A percentile compares a stretch with the other conserved stretches of the same genome.
These are phyloP conservation scores for Myotis myotis DNA, from an alignment of 2,797 vertebrate species.

Conservation along the genomic window DNA sequence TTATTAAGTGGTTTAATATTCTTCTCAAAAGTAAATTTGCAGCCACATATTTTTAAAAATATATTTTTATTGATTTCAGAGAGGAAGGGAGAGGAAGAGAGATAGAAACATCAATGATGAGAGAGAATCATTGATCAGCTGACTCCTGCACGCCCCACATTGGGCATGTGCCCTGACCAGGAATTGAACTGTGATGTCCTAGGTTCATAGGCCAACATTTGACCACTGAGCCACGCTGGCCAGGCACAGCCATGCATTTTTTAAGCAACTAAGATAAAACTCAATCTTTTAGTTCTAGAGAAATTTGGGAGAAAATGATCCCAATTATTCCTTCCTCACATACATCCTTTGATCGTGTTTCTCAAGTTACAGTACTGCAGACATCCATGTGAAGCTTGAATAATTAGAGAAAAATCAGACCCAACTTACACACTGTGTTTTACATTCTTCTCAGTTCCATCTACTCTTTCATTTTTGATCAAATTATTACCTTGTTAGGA, in stretches of 20 bases:
- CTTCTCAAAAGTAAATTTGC: conserved; percentile 3
- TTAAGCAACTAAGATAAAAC: neutral
- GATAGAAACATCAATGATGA: too few relatives aligned
- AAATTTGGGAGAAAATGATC: neutral
- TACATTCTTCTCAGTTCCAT: neutral
- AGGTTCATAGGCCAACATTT: too few relatives aligned
- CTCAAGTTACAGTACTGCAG: neutral
- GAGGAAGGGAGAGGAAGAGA: too few relatives aligned
- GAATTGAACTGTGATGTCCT: too few relatives aligned
- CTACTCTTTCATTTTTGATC: neutral
- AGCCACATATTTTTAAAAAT: neutral
- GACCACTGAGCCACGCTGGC: too few relatives aligned
- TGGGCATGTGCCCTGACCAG: too few relatives aligned
- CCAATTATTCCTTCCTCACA: neutral
- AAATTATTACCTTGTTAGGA: neutral
- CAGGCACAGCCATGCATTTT: neutral
- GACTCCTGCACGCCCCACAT: too few relatives aligned
- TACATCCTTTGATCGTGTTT: neutral
- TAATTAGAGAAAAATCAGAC: conserved; percentile 11
- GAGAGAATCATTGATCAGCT: too few relatives aligned
- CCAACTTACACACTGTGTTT: neutral
- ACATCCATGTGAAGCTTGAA: neutral
- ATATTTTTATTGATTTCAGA: too few relatives aligned
- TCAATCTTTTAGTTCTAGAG: neutral
- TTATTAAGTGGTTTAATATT: neutral